phyloP scores from a whole-genome alignment of 2,113 vertebrate species.

The Amphiprion percula region DNA sequence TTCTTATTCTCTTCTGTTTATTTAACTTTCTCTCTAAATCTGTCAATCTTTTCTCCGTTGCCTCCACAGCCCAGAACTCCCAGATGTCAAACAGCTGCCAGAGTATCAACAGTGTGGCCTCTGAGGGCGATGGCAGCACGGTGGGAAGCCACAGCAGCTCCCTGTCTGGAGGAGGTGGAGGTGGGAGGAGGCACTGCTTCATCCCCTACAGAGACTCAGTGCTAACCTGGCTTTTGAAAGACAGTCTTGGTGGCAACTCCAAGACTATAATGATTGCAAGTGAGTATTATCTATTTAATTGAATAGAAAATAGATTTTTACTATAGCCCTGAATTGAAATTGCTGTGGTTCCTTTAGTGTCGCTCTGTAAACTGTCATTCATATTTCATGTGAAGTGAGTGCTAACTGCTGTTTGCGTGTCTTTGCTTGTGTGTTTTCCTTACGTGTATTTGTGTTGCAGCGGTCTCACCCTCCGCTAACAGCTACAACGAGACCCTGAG shows the following conservation, averaged over 20 bases:
- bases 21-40: not conserved
- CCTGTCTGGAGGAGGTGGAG: conserved; percentile 74
- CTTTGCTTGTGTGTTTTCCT: not conserved
- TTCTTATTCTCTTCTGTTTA: not conserved
- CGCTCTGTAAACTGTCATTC: not conserved
- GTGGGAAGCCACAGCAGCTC: conserved; percentile 84
- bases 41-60: not conserved
- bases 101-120: conserved; percentile 90
- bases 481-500: conserved; percentile 97
- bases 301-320: not conserved
- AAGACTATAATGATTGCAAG: conserved; percentile 99
- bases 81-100: conserved; percentile 95
- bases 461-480: conserved; percentile 93
- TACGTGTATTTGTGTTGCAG: conserved; percentile 76
- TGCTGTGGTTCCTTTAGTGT: not conserved
- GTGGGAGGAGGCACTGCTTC: conserved; percentile 88
- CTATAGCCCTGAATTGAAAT: not conserved
- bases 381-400: not conserved
- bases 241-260: conserved; percentile 97
- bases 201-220: conserved; percentile 97
- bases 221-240: conserved; percentile 97
- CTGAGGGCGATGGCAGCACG: conserved; percentile 86
- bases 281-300: conserved; percentile 11
- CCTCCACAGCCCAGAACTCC: conserved; percentile 92
- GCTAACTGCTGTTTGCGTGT: conserved; percentile 21